Evolutionary conservation across 2,888 invertebrate genomes (phyloP), one percentile per base, ranked within the genome.

Genomic region (Diploptera punctata): DNA sequence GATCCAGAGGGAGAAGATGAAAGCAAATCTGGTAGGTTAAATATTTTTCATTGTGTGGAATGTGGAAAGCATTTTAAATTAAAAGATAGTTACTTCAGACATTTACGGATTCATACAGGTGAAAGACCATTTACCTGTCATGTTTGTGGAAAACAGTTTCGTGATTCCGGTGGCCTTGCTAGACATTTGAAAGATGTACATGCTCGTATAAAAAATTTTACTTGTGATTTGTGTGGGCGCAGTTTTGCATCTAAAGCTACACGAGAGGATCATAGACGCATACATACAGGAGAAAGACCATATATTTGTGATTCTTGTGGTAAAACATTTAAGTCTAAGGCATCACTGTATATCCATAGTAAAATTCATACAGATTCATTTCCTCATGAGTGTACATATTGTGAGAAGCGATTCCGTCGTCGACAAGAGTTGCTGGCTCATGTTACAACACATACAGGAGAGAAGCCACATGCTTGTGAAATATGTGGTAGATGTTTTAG

Each of bases 121-220:
- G 90, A 90, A 81, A 83, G 88, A 61, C 88, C 90, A 1, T 90
- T 87, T 80, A 87, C 88, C 1, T 90, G 90, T 78, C 89, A 90
- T 80, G 79, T 89, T 21, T 90, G 90, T 79, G 90, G 90, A 2
- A 89, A 88, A 77, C 87, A 87, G 78, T 90, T 90, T 81, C 84
- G 90, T 24, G 87, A 89, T n/a, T 88, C 88, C 18, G 87, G 87
- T 47, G 87, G 87, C 77, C 81, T 89, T 31, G 83, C 83, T 19
- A 82, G 88, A 0, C 89, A 89, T 80, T 78, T 83, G 2, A 83
- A 83, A 26, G 83, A 85, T 21, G 77, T 84, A 62, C 89, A 89
- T 80, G 77, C 79, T 1, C 78, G 80, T 0, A 79, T 81, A 1
- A 85, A 86, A n/a, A 86, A 86, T 3, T 84, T 85, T 79, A 74